Percentiles rank a stretch among this genome's conserved stretches.
phyloP scores from a whole-genome alignment of 1,140 invertebrate genomes.

The Listronotus oregonensis region DNA sequence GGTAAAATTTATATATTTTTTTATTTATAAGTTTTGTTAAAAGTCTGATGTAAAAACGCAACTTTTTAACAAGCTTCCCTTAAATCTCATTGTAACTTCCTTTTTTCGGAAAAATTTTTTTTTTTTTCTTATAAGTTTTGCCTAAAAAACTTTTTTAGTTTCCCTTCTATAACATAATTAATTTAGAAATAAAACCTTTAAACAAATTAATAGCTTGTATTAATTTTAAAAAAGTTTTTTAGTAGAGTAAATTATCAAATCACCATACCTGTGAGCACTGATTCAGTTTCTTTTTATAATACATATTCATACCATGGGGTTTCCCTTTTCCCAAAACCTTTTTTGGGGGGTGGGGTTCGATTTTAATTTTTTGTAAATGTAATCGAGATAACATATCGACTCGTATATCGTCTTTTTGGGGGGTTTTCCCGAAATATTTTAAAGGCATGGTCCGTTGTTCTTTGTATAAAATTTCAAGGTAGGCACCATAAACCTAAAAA shows the following conservation, averaged over 20 bases:
- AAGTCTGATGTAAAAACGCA: too few relatives aligned
- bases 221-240: too few relatives aligned
- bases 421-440: constrained; percentile 85
- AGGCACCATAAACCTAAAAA: constrained; percentile 55
- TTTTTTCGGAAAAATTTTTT: too few relatives aligned
- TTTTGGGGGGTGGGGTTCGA: constrained; percentile 86
- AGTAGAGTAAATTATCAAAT: neutral
- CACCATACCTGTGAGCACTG: constrained; percentile 56
- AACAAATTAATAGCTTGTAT: too few relatives aligned
- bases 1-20: too few relatives aligned
- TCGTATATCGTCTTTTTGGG: constrained; percentile 74
- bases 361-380: constrained; percentile 83
- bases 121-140: too few relatives aligned
- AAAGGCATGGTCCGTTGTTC: constrained; percentile 73
- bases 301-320: constrained; percentile 79
- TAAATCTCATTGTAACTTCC: too few relatives aligned
- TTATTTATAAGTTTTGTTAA: too few relatives aligned
- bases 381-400: constrained; percentile 80
- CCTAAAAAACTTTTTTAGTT: too few relatives aligned
- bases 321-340: constrained; percentile 82
- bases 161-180: too few relatives aligned
- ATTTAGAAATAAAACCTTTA: too few relatives aligned
- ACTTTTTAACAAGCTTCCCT: too few relatives aligned
- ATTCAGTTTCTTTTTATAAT: constrained; percentile 79
- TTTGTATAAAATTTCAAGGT: constrained; percentile 55